These are phyloP conservation scores for Portevinia maculata DNA, from an alignment of 2,888 invertebrate species.

Conservation along the genomic window DNA sequence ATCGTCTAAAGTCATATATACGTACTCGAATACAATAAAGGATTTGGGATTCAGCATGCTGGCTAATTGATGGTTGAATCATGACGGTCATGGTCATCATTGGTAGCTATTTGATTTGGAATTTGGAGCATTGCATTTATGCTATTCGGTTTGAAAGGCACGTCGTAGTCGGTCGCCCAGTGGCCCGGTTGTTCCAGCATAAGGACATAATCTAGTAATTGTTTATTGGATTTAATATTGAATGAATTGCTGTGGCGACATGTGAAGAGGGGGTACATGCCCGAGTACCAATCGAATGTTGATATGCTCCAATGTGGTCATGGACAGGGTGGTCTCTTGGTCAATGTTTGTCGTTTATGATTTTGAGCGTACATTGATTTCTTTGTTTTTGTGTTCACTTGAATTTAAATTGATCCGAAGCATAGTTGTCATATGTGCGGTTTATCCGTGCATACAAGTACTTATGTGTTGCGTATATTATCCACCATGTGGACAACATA, in stretches of 20 bases:
- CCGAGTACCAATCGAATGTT: too few relatives aligned
- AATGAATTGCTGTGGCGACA: conserved; percentile 65
- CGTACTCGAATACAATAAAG: conserved; percentile 29
- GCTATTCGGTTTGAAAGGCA: conserved; percentile 45
- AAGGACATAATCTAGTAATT: conserved; percentile 69
- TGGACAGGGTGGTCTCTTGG: background rate
- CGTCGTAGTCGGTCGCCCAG: conserved; percentile 32
- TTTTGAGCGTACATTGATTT: conserved; percentile 55
- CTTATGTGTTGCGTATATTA: background rate
- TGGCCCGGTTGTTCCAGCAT: conserved; percentile 35
- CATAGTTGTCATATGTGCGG: conserved; percentile 42
- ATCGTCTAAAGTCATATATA: conserved; percentile 25
- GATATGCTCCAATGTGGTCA: conserved; percentile 35
- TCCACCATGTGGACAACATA: conserved; percentile 8
- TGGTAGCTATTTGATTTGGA: conserved; percentile 71
- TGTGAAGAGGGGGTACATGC: conserved; percentile 36
- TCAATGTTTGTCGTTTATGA: conserved; percentile 63
- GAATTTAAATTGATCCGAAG: conserved; percentile 44
- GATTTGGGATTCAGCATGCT: conserved; percentile 61
- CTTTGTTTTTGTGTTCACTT: conserved; percentile 43
- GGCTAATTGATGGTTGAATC: conserved; percentile 66
- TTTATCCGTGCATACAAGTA: conserved; percentile 23
- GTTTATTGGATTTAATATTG: conserved; percentile 72
- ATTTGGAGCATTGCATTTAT: conserved; percentile 64
- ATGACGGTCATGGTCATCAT: conserved; percentile 66